These are phyloP conservation scores for Furnarius figulus DNA, from an alignment of 2,113 vertebrate genomes.

Conservation along the genomic window DNA sequence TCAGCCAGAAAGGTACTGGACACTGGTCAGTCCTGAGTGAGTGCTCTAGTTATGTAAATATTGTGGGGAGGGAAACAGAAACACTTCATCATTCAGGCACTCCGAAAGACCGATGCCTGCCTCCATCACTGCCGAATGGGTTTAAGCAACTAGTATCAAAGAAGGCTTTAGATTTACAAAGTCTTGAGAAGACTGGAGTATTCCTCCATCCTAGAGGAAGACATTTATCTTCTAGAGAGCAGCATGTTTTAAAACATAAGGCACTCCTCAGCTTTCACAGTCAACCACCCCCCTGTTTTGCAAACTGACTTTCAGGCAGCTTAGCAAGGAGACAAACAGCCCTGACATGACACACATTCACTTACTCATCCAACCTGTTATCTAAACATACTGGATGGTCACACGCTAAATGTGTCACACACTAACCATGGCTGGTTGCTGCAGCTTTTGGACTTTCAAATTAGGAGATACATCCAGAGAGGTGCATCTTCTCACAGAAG, in stretches of 20 bases:
- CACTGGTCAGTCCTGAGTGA: background rate
- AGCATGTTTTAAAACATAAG: background rate
- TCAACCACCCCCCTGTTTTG: background rate
- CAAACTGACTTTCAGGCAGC: background rate
- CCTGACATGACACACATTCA: background rate
- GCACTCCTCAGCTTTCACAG: background rate
- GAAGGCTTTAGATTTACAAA: background rate
- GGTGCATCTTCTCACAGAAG: background rate
- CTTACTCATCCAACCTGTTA: background rate
- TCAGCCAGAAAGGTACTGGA: background rate
- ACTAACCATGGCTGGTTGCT: background rate
- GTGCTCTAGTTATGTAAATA: background rate
- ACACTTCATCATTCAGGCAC: background rate
- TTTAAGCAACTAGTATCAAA: background rate
- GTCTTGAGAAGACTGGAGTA: background rate
- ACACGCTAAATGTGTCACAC: background rate
- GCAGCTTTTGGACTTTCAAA: background rate
- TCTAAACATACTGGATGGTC: background rate
- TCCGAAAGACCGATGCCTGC: background rate
- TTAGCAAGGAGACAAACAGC: background rate
- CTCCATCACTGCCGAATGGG: background rate
- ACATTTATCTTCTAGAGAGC: background rate
- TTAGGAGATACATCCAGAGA: background rate
- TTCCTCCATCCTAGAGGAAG: background rate
- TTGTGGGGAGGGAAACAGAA: background rate